Base-by-base conservation (phyloP, 2,797 vertebrate species). In the Sardinella longiceps region DNA sequence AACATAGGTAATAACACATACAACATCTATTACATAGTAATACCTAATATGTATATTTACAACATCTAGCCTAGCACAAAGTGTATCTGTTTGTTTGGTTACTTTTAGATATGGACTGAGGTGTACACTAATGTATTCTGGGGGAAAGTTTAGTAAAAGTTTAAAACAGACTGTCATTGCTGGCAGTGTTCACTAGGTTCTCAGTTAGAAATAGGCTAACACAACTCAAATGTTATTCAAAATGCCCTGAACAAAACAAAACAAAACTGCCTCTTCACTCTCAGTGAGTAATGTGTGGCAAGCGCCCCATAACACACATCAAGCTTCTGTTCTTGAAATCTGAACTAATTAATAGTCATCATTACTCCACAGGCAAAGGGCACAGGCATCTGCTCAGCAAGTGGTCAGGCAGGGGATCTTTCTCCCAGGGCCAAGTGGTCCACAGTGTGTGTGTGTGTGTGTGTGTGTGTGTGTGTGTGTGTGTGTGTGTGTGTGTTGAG, bases 261-360 rank as follows among this genome's bases (percentile, higher is more conserved):
- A 63, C 25, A 74, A 37, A 33, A 74, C 30, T 37, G 30, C 14
- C 30, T 14, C 60, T 70, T 87, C 91, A 85, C 90, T 90, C 93
- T 93, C 92, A 89, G 87, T 92, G 91, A 94, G 88, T 92, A 93
- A 92, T 46, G 89, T 46, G 89, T 84, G 85, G 85, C 89, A 85
- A 89, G 86, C 87, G 86, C 90, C 91, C 91, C 91, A 94, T 91
- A 91, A 91, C 92, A 91, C 80, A 90, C 87, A 88, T 91, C 89
- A 92, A 89, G 84, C 66, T 86, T 83, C 88, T 89, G 83, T 87
- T 92, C 85, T 90, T 92, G 90, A 90, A 92, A 88, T 80, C 88
- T 85, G 87, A 87, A 91, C 86, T 87, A 84, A 84, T 81, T 85
- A 87, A 84, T 85, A 85, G 82, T 85, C 83, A 86, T 87, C 89